Evolutionary conservation across 1,140 invertebrate species (phyloP).

Genomic region (Danaus plexippus): DNA sequence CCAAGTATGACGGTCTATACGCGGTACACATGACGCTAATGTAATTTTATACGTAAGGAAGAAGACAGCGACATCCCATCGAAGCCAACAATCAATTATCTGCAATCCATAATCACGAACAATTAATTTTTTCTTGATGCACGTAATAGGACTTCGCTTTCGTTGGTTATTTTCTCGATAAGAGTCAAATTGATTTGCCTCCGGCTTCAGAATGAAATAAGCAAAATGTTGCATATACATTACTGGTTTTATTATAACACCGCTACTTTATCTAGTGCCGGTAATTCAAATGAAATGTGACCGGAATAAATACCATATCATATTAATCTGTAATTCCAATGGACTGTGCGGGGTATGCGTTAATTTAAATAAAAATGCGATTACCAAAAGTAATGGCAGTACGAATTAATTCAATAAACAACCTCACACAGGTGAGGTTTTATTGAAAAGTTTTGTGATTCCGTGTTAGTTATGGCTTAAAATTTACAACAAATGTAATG

Average conservation of each 20-base stretch:
- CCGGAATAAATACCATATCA: too few relatives aligned
- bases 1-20: too few relatives aligned
- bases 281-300: neutral
- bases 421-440: too few relatives aligned
- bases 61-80: slow-evolving; percentile 32
- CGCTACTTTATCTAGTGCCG: slow-evolving; percentile 23
- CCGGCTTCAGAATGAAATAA: slow-evolving; percentile 48
- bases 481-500: too few relatives aligned
- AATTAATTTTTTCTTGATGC: slow-evolving; percentile 53
- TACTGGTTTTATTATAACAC: slow-evolving; percentile 49
- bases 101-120: slow-evolving; percentile 55
- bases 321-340: too few relatives aligned
- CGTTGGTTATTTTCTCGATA: slow-evolving; percentile 57
- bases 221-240: slow-evolving; percentile 47
- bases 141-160: slow-evolving; percentile 47
- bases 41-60: slow-evolving; percentile 29
- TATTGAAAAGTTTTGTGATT: too few relatives aligned
- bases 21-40: slow-evolving; percentile 4
- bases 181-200: slow-evolving; percentile 55
- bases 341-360: too few relatives aligned
- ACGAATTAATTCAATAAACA: too few relatives aligned
- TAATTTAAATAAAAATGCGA: too few relatives aligned
- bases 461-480: too few relatives aligned
- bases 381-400: too few relatives aligned
- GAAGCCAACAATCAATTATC: slow-evolving; percentile 48